Base-by-base conservation (phyloP, 2,888 invertebrate genomes). In the Agrochola circellaris region DNA sequence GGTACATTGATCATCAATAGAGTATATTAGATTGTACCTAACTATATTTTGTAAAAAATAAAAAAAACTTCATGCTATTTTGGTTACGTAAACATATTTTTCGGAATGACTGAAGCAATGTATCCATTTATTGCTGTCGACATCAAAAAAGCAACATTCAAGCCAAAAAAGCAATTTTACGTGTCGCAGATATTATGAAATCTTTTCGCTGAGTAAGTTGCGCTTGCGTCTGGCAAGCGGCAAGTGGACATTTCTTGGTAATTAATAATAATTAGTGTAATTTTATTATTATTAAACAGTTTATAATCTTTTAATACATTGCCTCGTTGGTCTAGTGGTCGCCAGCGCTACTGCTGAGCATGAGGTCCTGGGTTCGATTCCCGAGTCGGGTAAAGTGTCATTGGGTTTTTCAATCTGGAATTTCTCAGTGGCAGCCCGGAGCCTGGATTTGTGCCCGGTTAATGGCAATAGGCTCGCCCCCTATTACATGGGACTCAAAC, bases 141-240 rank as follows among this genome's bases (percentile, higher is more conserved):
- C 30, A 60, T 65, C 48, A 66, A 77, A 15, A n/a, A n/a, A n/a
- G n/a, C n/a, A n/a, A 23, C 13, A 30, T 66, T 51, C 2, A 51
- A 65, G 48, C 9, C 64, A 58, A 51, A 30, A 76, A 26, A 48
- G 6, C 4, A 65, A 58, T 76, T 4, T 20, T 48, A 75, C 1
- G 38, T 26, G 45, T 48, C 4, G 30, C 38, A 26, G 5, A 26
- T 62, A 48, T 77, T 77, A 38, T 48, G 76, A 48, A 77, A 76
- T 65, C 8, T 56, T 58, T 64, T 38, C 11, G 38, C 26, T n/a
- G 34, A 48, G 23, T 23, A 38, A 23, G 34, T 48, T 48, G 48
- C 45, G 45, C 45, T 62, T 5, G 20, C 42, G 4, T 20, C n/a
- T 54, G 7, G 26, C 13, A 74, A 74, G 17, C 38, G 0, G 7